Conservation (phyloP, 2,797 vertebrate genomes). For the Catamblyrhynchus diadema region DNA sequence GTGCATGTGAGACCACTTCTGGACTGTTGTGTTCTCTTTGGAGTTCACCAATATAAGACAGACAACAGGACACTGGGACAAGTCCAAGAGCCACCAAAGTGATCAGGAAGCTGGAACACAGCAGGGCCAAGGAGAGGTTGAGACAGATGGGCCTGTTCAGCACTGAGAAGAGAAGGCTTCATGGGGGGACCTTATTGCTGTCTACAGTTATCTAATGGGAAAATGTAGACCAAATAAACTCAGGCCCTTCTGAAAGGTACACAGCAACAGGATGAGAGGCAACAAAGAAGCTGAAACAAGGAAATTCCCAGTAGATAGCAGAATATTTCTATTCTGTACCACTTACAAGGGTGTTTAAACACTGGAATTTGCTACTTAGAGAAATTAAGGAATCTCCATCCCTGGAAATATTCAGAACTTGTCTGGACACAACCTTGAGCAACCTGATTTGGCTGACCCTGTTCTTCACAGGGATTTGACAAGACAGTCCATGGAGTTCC, state of each 20-base stretch:
- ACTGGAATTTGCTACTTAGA: not conserved
- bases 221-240: not conserved
- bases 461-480: not conserved
- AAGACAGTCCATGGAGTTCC: not conserved
- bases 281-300: not conserved
- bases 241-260: not conserved
- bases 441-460: not conserved
- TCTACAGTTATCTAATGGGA: not conserved
- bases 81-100: not conserved
- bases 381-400: not conserved
- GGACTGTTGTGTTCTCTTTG: not conserved
- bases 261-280: not conserved
- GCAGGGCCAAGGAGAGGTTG: rapidly evolving
- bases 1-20: not conserved
- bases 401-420: not conserved
- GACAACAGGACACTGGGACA: not conserved
- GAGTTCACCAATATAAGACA: not conserved
- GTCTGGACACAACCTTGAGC: not conserved
- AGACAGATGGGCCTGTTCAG: not conserved
- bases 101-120: not conserved
- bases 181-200: not conserved
- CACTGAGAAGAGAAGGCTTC: not conserved
- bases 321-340: not conserved
- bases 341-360: not conserved
- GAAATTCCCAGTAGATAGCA: not conserved